Percentiles rank a stretch among this genome's conserved stretches.
Conservation (phyloP, 2,797 vertebrate genomes). For the Myripristis murdjan region DNA sequence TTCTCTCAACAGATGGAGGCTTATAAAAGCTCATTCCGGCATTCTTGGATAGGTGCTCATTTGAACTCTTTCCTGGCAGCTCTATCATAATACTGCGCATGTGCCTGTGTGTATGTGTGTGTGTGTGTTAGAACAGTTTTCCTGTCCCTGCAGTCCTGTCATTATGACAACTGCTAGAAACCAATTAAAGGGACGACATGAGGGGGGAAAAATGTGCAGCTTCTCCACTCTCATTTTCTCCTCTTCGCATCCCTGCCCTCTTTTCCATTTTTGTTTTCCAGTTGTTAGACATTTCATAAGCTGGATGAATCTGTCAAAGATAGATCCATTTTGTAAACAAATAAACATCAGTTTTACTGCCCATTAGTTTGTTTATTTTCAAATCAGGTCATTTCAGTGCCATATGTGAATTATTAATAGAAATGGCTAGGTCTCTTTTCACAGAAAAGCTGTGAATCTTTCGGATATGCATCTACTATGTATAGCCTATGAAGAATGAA, state of each 20-base stretch:
- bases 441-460: conserved; percentile 36
- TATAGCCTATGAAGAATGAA: background rate
- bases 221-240: conserved; percentile 72
- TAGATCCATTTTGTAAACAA: conserved; percentile 28
- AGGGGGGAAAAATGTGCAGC: conserved; percentile 74
- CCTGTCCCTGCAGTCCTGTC: conserved; percentile 76
- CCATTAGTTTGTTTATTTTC: conserved; percentile 36
- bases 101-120: conserved; percentile 8
- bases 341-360: conserved; percentile 27
- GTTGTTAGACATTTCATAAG: conserved; percentile 53
- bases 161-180: conserved; percentile 81
- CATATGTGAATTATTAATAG: conserved; percentile 57
- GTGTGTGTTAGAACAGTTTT: conserved; percentile 39
- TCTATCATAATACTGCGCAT: conserved; percentile 38
- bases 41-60: conserved; percentile 63
- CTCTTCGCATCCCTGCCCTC: conserved; percentile 66
- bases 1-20: conserved; percentile 10
- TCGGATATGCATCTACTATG: background rate
- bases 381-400: conserved; percentile 42
- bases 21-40: conserved; percentile 47
- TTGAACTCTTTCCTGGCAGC: conserved; percentile 58
- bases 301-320: conserved; percentile 17
- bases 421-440: conserved; percentile 40
- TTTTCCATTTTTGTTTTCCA: conserved; percentile 31
- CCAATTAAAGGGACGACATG: conserved; percentile 83